Evolutionary conservation across 1,140 invertebrate genomes (phyloP), one percentile per base, ranked within the genome.

Genomic region (Brachionus manjavacas): DNA sequence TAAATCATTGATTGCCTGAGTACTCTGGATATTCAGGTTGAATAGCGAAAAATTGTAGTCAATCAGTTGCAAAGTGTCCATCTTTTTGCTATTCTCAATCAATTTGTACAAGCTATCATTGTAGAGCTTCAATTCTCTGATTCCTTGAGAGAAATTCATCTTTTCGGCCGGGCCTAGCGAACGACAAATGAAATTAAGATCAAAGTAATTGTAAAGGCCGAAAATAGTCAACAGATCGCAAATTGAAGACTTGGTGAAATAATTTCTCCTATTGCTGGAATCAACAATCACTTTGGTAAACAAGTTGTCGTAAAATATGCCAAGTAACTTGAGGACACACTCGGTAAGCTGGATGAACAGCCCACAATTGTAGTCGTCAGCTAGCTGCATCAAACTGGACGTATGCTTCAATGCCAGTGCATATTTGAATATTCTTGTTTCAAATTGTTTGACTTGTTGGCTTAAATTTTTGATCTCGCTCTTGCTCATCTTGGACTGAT

Each of bases 81-180:
- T 81, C 35, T 64, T 64, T 35, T 81, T 43, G 25, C 39, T 25
- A 31, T 14, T 39, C 20, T 64, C 7, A 12, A 81, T 46, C 4
- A 81, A 46, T 41, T 20, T 64, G 60, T 81, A 81, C 7, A 81
- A 64, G 43, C 64, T 81, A 20, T 81, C 49, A 31, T 81, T 81
- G 12, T 64, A 81, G 2, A 41, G 12, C 52, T 81, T 81, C 4
- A 81, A 31, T 16, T 41, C 41, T 64, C 28, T 60, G 1, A 81
- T 28, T 43, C 25, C 43, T 49, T 76, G 41, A 49, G 41, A 25
- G 9, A 76, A 49, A 3, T 76, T 46, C 1, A 12, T 39, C 11
- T 43, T 41, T 35, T 64, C 60, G 7, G 46, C 41, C 25, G 16
- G 12, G 16, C 4, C 23, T 28, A 60, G 6, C 11, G 20, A 16